These are phyloP conservation scores for Capricornis sumatraensis DNA, from an alignment of 2,113 vertebrate genomes.

Conservation along the genomic window DNA sequence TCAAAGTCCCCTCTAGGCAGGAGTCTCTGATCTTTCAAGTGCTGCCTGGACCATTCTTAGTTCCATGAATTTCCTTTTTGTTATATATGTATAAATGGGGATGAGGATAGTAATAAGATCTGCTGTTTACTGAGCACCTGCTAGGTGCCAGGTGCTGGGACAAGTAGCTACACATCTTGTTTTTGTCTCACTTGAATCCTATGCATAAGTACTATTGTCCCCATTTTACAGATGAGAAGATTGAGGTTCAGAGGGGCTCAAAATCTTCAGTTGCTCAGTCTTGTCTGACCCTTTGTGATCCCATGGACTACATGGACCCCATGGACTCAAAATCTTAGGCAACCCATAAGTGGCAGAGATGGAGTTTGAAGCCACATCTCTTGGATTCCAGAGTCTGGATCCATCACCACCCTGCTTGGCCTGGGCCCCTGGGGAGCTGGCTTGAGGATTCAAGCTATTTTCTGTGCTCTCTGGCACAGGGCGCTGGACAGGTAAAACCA, in stretches of 20 bases:
- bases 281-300: background rate
- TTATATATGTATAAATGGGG: no score
- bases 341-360: background rate
- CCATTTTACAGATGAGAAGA: background rate
- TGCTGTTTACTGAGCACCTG: background rate
- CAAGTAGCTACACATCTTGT: background rate
- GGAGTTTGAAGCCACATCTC: background rate
- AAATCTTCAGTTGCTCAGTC: background rate
- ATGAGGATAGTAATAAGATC: background rate
- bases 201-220: accelerated
- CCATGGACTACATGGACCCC: background rate
- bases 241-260: background rate
- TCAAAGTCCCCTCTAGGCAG: accelerated
- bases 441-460: background rate
- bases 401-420: accelerated
- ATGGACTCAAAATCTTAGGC: background rate
- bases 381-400: background rate
- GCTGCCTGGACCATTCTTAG: background rate
- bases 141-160: background rate
- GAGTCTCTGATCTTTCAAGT: background rate
- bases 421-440: background rate
- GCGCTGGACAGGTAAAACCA: accelerated
- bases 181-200: background rate
- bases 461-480: accelerated
- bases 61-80: background rate